Base-by-base conservation (phyloP, 2,113 vertebrate genomes). In the Ceuthmochares aereus region DNA sequence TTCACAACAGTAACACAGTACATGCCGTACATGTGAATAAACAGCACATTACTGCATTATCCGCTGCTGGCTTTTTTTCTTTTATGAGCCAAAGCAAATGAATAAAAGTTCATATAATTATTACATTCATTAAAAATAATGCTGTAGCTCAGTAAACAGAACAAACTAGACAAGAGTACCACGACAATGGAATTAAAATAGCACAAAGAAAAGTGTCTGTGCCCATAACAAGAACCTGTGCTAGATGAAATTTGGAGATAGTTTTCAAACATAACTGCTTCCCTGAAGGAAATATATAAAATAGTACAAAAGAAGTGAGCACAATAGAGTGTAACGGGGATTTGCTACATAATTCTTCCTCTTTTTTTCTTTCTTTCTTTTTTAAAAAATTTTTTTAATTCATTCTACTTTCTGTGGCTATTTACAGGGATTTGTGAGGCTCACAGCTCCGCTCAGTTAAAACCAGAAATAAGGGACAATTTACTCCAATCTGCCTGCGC, bases 191-290 rank as follows among this genome's bases (percentile, higher is more conserved):
- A 91, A 92, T 96, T 93, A 92, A 94, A 97, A 93, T 58, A 95
- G 75, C 95, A 93, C 95, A 91, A 91, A 94, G 79, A 62, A 59
- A 87, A 93, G 67, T 67, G 84, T 42, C 75, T 4, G 37, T 83
- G 75, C 82, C 84, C 26, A 2, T 70, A 80, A 90, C 79, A 60
- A 96, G 89, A 92, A 47, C 60, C 52, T 56, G 73, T 0, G 0
- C 73, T n/a, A 89, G 95, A 96, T 96, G 87, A 74, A 95, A 96
- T 91, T 77, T 43, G 69, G 85, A 80, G 95, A 94, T 93, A 95
- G 93, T 96, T 96, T 95, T 95, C 95, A 86, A 81, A 93, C 87
- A 43, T 43, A 83, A 86, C 85, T 51, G 80, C 93, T 89, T 95
- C 93, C 93, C 93, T 77, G 85, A 96, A 94, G 90, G 93, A 93